Base-by-base conservation (phyloP, 2,113 vertebrate species). In the Carassius auratus region DNA sequence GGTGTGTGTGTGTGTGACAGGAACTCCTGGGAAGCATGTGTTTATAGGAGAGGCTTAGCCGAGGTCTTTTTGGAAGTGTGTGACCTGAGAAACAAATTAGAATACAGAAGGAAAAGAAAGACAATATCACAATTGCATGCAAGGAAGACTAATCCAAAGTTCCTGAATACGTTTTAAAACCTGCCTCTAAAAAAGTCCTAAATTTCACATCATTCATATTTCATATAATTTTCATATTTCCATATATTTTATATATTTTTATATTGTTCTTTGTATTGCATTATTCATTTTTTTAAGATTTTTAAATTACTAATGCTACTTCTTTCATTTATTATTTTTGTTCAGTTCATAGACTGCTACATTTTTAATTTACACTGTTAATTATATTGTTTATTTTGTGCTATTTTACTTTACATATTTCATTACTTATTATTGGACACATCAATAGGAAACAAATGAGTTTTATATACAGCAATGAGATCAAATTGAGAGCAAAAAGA, bases 31-130 rank as follows among this genome's bases (percentile, higher is more conserved):
- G 69, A 59, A 74, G 81, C 66, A 52, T 78, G 86, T 42, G 83
- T 81, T 55, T 74, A 52, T 83, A 71, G 61, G 57, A 71, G 64
- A 81, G 62, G 77, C 36, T 57, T 23, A 69, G 42, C 5, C 14
- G n/a, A 26, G 57, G 79, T 48, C 78, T 66, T 45, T 64, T 80
- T 48, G 42, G 26, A 45, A 68, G 79, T 66, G 61, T 81, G 42
- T 81, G 80, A 69, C 62, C 80, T 81, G 80, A 68, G 69, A 81
- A 68, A 81, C 62, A 69, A 66, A 69, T 81, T 33, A 81, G 23
- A 81, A 69, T 50, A 69, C 17, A 33, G 64, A 69, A 68, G 26
- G 10, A 81, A 81, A 81, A 8, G 1, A 69, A n/a, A 69, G 62
- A 66, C 13, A 5, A 76, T 10, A 55, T 76, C 48, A 26, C 14